phyloP scores from a whole-genome alignment of 2,888 invertebrate genomes.

The Lasioglossum figueresi region DNA sequence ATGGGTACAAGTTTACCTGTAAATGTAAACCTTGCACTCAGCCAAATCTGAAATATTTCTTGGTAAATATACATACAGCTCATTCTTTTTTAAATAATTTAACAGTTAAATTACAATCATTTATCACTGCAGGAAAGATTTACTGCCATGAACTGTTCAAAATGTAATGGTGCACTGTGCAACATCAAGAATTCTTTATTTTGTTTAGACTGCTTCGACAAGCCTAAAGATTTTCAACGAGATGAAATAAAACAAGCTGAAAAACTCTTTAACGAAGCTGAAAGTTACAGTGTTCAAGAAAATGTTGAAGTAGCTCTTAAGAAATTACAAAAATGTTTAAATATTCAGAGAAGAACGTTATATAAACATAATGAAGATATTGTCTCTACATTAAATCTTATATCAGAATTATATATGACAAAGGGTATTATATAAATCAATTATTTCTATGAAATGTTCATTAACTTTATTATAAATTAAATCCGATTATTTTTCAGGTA shows the following conservation, averaged over 20 bases:
- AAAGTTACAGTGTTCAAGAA: conserved; percentile 65
- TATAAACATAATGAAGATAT: conserved; percentile 85
- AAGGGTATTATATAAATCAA: conserved; percentile 82
- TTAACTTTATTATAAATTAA: not conserved
- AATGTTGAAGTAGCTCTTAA: conserved; percentile 82
- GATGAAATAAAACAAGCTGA: conserved; percentile 79
- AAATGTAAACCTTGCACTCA: conserved; percentile 89
- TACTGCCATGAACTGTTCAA: conserved; percentile 81
- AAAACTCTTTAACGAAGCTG: conserved; percentile 71
- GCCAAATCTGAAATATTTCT: conserved; percentile 76
- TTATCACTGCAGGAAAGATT: conserved; percentile 81
- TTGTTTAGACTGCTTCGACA: conserved; percentile 78
- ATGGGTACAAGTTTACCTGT: conserved; percentile 93
- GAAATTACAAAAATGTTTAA: conserved; percentile 83
- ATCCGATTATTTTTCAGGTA: conserved; percentile 76
- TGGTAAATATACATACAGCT: conserved; percentile 69
- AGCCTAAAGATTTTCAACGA: conserved; percentile 69
- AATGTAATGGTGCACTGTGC: conserved; percentile 80
- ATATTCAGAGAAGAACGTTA: conserved; percentile 83
- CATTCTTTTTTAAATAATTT: not conserved
- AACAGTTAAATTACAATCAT: not conserved
- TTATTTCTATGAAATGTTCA: not conserved
- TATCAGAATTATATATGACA: conserved; percentile 85
- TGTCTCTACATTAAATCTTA: conserved; percentile 83
- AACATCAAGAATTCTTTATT: conserved; percentile 70